Percentiles rank a stretch among this genome's conserved stretches.
phyloP scores from a whole-genome alignment of 2,797 vertebrate genomes.

The Eulemur coronatus region DNA sequence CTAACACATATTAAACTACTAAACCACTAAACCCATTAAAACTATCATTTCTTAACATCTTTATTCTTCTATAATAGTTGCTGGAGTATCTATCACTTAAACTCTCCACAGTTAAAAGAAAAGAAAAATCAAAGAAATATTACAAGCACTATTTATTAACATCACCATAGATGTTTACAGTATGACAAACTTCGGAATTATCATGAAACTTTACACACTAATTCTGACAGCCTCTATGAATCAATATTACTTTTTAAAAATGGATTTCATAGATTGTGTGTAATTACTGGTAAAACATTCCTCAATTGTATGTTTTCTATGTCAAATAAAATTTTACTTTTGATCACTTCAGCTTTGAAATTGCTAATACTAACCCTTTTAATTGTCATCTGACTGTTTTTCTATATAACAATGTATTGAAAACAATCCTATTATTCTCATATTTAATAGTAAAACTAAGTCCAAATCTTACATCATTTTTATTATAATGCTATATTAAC shows the following conservation, averaged over 20 bases:
- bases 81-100: conserved; percentile 68
- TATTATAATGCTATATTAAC: background rate
- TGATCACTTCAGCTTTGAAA: conserved; percentile 75
- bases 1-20: background rate
- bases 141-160: background rate
- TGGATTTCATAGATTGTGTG: background rate
- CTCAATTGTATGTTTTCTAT: fast-evolving
- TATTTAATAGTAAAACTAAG: background rate
- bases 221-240: background rate
- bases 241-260: background rate
- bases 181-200: conserved; percentile 73
- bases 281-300: conserved; percentile 68
- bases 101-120: conserved; percentile 39
- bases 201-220: background rate
- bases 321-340: background rate
- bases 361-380: conserved; percentile 67
- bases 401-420: conserved; percentile 49
- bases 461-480: background rate
- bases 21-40: conserved; percentile 11
- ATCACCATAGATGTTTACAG: conserved; percentile 59
- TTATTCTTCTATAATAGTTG: background rate
- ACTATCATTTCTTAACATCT: conserved; percentile 61
- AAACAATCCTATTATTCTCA: background rate
- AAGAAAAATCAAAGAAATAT: background rate
- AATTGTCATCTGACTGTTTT: conserved; percentile 74